A percentile compares a stretch with the other conserved stretches of the same genome.
Conservation (phyloP, 2,888 invertebrate genomes). For the Lasioglossum oenotherae region DNA sequence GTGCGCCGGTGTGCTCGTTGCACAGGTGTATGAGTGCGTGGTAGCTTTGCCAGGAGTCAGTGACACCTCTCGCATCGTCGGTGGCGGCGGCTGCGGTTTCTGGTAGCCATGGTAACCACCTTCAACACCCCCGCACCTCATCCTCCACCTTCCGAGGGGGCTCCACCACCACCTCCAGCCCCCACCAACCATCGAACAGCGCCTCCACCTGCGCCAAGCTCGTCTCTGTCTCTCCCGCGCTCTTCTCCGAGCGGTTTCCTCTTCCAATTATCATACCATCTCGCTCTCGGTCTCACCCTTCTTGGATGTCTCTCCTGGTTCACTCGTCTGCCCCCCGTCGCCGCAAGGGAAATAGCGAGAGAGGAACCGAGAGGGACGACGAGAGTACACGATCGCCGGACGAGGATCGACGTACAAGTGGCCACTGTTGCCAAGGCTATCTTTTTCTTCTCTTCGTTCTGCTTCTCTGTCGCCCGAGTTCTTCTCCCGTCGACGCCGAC, state of each 20-base stretch:
- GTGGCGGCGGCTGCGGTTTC: constrained; percentile 81
- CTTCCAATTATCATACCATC: constrained; percentile 76
- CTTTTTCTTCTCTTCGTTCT: constrained; percentile 49
- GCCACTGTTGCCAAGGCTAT: constrained; percentile 79
- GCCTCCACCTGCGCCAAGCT: constrained; percentile 70
- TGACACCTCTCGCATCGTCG: constrained; percentile 83
- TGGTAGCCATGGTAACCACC: constrained; percentile 83
- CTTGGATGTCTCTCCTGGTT: constrained; percentile 65
- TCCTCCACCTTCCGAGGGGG: constrained; percentile 66
- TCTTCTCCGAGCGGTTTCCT: constrained; percentile 51
- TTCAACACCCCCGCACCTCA: constrained; percentile 63
- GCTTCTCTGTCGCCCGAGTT: constrained; percentile 38
- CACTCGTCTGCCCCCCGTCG: constrained; percentile 15
- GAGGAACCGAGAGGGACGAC: constrained; percentile 48
- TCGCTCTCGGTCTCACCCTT: constrained; percentile 69
- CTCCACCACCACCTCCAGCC: constrained; percentile 65
- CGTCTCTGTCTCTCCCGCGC: constrained; percentile 71
- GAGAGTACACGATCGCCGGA: constrained; percentile 31
- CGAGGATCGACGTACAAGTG: constrained; percentile 66
- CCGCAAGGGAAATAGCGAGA: constrained; percentile 37
- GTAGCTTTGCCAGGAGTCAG: constrained; percentile 82
- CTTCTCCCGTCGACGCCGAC: constrained; percentile 58
- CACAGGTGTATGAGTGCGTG: constrained; percentile 66
- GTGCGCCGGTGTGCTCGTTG: constrained; percentile 38
- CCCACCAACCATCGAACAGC: constrained; percentile 65